Percentiles rank a stretch among this genome's conserved stretches.
Conservation (phyloP, 2,797 vertebrate genomes). For the Sebastes cheni region DNA sequence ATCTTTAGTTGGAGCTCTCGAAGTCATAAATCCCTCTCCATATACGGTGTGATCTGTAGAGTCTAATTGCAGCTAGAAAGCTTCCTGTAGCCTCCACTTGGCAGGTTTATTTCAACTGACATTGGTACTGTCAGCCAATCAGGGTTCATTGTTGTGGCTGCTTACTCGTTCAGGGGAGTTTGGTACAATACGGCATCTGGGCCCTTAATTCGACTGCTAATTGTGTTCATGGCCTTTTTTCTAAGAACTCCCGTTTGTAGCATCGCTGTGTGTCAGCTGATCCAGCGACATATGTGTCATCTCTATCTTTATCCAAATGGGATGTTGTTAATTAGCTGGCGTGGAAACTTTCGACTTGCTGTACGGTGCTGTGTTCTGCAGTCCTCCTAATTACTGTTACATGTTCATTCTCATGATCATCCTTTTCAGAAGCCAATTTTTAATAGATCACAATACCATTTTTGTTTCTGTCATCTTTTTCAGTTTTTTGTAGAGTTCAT, state of each 20-base stretch:
- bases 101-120: slow-evolving; percentile 1
- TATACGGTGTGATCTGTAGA: background rate
- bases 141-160: background rate
- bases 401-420: background rate
- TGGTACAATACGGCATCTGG: background rate
- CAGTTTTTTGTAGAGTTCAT: background rate
- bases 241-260: background rate
- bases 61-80: background rate
- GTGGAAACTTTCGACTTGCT: background rate
- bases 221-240: background rate
- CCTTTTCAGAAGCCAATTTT: background rate
- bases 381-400: background rate
- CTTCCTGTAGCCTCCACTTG: background rate
- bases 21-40: background rate
- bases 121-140: background rate
- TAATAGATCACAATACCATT: background rate
- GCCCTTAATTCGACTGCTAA: background rate
- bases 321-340: slow-evolving; percentile 9
- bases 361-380: background rate
- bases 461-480: background rate
- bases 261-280: background rate
- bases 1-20: background rate
- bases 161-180: background rate
- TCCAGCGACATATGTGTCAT: background rate
- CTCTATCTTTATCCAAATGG: background rate